Conservation (phyloP, 2,113 vertebrate species). For the Noctilio leporinus region DNA sequence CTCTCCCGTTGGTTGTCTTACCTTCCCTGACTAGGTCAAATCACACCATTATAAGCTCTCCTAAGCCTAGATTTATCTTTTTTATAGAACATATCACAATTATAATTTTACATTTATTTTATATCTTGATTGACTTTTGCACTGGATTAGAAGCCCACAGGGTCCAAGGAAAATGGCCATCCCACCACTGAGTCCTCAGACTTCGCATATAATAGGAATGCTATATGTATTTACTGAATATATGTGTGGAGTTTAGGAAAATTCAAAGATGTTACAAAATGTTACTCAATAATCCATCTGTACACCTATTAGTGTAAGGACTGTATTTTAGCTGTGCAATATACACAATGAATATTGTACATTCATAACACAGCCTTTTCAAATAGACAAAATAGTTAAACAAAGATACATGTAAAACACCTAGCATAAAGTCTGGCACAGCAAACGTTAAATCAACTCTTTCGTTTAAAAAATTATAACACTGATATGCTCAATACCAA, state of each 20-base stretch:
- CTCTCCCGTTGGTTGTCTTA: neutral
- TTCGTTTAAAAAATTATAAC: neutral
- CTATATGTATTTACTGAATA: neutral
- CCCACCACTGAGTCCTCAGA: neutral
- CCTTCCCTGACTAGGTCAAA: neutral
- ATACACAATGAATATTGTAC: neutral
- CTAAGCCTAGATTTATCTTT: neutral
- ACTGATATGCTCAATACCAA: neutral
- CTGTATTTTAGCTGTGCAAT: neutral
- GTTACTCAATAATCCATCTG: neutral
- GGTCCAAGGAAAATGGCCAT: neutral
- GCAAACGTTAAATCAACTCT: neutral
- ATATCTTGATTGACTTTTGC: neutral
- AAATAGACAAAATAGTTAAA: neutral
- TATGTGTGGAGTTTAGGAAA: neutral
- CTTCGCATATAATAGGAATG: neutral
- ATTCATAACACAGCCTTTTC: neutral
- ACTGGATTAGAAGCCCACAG: neutral
- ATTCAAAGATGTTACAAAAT: neutral
- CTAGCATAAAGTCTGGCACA: neutral
- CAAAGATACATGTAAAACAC: neutral
- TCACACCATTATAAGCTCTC: neutral
- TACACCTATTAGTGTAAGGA: neutral
- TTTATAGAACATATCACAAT: neutral
- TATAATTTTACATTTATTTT: neutral